Percentiles rank a stretch among this genome's conserved stretches.
phyloP scores from a whole-genome alignment of 2,113 vertebrate species.

The Oophaga pumilio region DNA sequence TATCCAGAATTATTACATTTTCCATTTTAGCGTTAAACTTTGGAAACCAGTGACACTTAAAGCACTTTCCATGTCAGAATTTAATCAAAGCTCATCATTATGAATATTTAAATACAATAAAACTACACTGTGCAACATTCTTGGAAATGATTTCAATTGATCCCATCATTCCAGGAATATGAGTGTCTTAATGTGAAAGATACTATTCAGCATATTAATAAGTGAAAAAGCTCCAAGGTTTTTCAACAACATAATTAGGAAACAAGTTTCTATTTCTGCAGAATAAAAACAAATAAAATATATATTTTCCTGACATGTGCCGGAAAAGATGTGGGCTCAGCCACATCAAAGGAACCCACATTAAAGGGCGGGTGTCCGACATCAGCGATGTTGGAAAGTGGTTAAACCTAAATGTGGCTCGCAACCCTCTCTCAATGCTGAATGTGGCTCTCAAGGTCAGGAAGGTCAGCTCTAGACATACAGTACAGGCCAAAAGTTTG shows the following conservation, averaged over 20 bases:
- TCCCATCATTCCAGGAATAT: constrained; percentile 24
- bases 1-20: constrained; percentile 1
- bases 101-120: constrained; percentile 56
- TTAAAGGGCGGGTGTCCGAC: too few species aligned
- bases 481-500: too few species aligned
- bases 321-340: too few species aligned
- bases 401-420: too few species aligned
- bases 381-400: too few species aligned
- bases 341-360: too few species aligned
- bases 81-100: constrained; percentile 42
- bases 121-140: constrained; percentile 38
- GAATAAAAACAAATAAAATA: not conserved
- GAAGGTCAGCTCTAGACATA: too few species aligned
- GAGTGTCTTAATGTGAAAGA: constrained; percentile 38
- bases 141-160: constrained; percentile 46
- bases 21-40: constrained; percentile 34
- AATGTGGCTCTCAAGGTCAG: too few species aligned
- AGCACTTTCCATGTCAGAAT: constrained; percentile 26
- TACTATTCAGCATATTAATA: constrained; percentile 30
- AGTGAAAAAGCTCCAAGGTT: constrained; percentile 1
- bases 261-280: not conserved
- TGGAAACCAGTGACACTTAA: constrained; percentile 4
- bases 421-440: too few species aligned
- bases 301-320: too few species aligned
- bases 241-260: not conserved